Evolutionary conservation across 2,113 vertebrate species (phyloP).

Genomic region (Acanthisitta chloris): DNA sequence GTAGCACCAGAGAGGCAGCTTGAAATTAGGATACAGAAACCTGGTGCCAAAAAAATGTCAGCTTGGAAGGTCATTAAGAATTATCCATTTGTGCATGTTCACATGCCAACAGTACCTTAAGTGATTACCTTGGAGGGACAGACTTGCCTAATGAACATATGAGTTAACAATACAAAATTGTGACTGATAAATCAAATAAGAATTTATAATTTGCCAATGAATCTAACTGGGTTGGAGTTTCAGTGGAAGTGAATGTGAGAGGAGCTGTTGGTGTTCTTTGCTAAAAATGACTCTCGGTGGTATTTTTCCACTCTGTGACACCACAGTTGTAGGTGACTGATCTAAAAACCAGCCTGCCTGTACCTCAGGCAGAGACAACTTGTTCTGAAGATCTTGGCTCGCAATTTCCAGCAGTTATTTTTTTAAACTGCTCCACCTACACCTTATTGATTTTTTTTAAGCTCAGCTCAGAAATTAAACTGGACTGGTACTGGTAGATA

Average conservation of each 20-base stretch:
- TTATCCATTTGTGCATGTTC: constrained; percentile 56
- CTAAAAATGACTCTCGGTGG: constrained; percentile 7
- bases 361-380: constrained; percentile 21
- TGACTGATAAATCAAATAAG: constrained; percentile 54
- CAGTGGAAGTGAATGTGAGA: constrained; percentile 16
- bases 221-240: constrained; percentile 8
- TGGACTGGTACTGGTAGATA: not conserved
- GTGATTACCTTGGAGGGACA: constrained; percentile 52
- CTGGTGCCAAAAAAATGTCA: constrained; percentile 62
- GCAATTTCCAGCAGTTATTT: constrained; percentile 16
- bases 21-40: constrained; percentile 57
- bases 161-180: constrained; percentile 48
- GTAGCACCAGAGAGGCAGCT: constrained; percentile 46
- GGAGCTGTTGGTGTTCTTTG: constrained; percentile 25
- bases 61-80: constrained; percentile 59
- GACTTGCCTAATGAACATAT: constrained; percentile 44
- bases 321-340: constrained; percentile 52
- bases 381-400: constrained; percentile 46
- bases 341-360: constrained; percentile 15
- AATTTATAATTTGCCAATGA: constrained; percentile 23
- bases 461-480: not conserved
- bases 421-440: not conserved
- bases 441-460: not conserved
- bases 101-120: constrained; percentile 53
- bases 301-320: constrained; percentile 41